Evolutionary conservation across 2,888 invertebrate genomes (phyloP), one percentile per base, ranked within the genome.

Genomic region (Chloroclysta siterata): DNA sequence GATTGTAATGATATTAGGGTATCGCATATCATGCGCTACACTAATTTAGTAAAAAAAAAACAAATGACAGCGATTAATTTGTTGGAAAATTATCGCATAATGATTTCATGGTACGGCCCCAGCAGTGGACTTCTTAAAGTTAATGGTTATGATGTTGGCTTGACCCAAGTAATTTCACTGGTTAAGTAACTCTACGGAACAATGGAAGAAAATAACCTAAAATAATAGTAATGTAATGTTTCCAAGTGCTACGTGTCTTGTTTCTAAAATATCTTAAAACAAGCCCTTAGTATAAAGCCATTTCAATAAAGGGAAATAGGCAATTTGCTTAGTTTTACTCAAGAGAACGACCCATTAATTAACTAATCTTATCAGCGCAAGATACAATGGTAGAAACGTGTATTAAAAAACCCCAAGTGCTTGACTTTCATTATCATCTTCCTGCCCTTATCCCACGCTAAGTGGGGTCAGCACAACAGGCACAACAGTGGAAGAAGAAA

Each of bases 291-390:
- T 53, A 60, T 70, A 66, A 62, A 70, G 60, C 57, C 47, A 64
- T 72, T 70, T 66, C 63, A 68, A 63, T 70, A 72, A 68, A 68
- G 47, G 50, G 51, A 64, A 66, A 68, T 65, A 58, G 65, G 56
- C 67, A 52, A 64, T 69, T 69, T 14, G 17, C 44, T 56, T 61
- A 56, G 62, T 33, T 65, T 68, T 53, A 52, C 39, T 53, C 63
- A 36, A 51, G 56, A 54, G 53, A 55, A 55, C n/a, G n/a, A 53
- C 53, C 47, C 46, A 50, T 64, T 69, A 55, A 59, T 46, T 66
- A 59, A 53, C 44, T 54, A 46, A 59, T 59, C 58, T 57, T 60
- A 61, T 62, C 53, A 39, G 13, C 42, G 44, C 17, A n/a, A 46
- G 53, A 4, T 10, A n/a, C 13, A 22, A 42, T 17, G 11, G 17